These are phyloP conservation scores for Coryphaenoides rupestris DNA, from an alignment of 2,113 vertebrate species.

Conservation along the genomic window DNA sequence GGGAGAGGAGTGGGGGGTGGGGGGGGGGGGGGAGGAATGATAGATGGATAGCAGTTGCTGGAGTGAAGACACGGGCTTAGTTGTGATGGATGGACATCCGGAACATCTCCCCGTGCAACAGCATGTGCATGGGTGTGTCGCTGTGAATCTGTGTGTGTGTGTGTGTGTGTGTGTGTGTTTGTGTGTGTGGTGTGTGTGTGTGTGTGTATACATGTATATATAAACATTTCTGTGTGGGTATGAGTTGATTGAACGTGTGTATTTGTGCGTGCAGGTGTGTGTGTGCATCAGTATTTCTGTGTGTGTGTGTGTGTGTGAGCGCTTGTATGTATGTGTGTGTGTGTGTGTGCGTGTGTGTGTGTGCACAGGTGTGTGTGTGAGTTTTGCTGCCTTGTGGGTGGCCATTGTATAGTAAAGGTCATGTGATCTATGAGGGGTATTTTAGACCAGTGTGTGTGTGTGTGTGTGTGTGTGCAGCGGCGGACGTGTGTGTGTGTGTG, in stretches of 20 bases:
- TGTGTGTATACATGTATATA: no score
- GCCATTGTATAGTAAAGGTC: constrained; percentile 1
- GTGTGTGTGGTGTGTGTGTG: background rate
- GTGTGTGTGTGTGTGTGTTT: background rate
- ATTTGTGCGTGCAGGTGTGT: background rate
- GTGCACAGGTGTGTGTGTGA: background rate
- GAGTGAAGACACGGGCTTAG: background rate
- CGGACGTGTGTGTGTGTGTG: background rate
- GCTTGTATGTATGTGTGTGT: background rate
- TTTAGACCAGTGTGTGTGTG: no score
- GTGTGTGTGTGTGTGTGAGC: background rate
- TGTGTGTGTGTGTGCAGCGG: no score
- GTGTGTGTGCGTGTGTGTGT: background rate
- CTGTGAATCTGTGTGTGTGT: background rate
- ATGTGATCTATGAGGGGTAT: background rate
- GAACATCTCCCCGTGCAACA: background rate
- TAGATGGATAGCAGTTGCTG: constrained; percentile 1
- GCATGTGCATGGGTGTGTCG: background rate
- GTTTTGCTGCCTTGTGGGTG: background rate
- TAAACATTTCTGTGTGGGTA: no score
- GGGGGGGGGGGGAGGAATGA: background rate
- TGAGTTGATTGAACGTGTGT: background rate
- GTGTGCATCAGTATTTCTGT: background rate
- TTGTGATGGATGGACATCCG: background rate
- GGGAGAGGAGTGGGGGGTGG: background rate